These are phyloP conservation scores for Ctenicera cuprea DNA, from an alignment of 2,888 invertebrate genomes.

Conservation along the genomic window DNA sequence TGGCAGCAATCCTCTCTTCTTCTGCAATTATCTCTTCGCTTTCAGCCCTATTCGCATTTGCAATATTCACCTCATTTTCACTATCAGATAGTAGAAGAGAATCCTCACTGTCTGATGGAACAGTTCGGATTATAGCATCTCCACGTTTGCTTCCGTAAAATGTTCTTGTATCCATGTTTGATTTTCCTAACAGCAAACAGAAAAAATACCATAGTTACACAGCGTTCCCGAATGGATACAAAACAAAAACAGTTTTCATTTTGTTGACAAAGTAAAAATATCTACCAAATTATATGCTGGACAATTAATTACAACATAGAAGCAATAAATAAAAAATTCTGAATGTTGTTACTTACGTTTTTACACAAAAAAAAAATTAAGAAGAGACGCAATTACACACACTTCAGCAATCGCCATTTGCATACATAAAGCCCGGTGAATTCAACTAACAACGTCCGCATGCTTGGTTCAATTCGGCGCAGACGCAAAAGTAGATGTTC, in stretches of 20 bases:
- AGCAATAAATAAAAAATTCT: too few species aligned
- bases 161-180: neutral
- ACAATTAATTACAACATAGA: too few species aligned
- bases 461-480: too few species aligned
- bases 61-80: neutral
- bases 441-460: too few species aligned
- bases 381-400: too few species aligned
- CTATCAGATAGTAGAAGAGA: neutral
- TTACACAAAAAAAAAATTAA: too few species aligned
- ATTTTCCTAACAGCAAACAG: neutral
- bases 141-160: neutral
- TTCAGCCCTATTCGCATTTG: neutral
- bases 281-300: too few species aligned
- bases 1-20: neutral
- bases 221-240: neutral
- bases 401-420: too few species aligned
- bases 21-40: neutral
- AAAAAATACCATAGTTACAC: neutral
- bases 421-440: too few species aligned
- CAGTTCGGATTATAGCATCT: neutral
- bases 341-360: too few species aligned
- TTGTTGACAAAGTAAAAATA: too few species aligned
- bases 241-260: too few species aligned
- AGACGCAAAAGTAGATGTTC: neutral
- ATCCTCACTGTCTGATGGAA: constrained; percentile 1